phyloP scores from a whole-genome alignment of 2,888 invertebrate species.

The Drosophila mercatorum region DNA sequence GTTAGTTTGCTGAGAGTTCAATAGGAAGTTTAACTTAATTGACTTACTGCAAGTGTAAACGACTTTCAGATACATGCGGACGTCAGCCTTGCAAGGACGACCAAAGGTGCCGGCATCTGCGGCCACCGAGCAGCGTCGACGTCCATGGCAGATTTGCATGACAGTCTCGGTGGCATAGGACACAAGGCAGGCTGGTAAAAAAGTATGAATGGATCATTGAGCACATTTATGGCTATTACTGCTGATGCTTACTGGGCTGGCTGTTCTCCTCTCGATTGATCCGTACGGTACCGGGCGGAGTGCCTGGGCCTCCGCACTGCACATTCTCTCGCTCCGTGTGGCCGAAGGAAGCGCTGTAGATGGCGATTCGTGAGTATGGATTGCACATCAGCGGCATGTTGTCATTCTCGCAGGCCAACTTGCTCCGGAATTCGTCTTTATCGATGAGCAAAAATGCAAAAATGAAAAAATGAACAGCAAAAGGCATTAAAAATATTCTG shows the following conservation, averaged over 20 bases:
- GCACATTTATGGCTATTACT: neutral
- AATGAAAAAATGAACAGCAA: constrained; percentile 2
- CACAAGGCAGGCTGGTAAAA: constrained; percentile 90
- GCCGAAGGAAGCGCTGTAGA: constrained; percentile 97
- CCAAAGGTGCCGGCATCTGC: constrained; percentile 94
- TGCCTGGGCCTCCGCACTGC: constrained; percentile 88
- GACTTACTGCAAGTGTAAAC: constrained; percentile 94
- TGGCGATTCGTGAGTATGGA: constrained; percentile 94
- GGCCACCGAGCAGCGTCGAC: constrained; percentile 91
- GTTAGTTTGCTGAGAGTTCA: neutral
- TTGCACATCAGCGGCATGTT: constrained; percentile 94
- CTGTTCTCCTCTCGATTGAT: constrained; percentile 67
- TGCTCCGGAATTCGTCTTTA: constrained; percentile 96
- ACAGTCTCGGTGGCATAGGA: constrained; percentile 96
- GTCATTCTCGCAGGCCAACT: constrained; percentile 96
- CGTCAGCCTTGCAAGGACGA: constrained; percentile 91
- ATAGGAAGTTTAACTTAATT: neutral
- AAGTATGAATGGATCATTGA: neutral
- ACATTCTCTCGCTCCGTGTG: constrained; percentile 94
- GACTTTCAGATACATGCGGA: constrained; percentile 93
- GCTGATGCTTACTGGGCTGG: constrained; percentile 76
- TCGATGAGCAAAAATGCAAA: constrained; percentile 57
- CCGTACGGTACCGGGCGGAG: constrained; percentile 84
- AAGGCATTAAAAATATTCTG: constrained; percentile 33
- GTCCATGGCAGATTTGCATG: constrained; percentile 94